Percentiles rank a stretch among this genome's conserved stretches.
These are phyloP conservation scores for Drosophila nebulosa DNA, from an alignment of 1,140 invertebrate species.

Conservation along the genomic window DNA sequence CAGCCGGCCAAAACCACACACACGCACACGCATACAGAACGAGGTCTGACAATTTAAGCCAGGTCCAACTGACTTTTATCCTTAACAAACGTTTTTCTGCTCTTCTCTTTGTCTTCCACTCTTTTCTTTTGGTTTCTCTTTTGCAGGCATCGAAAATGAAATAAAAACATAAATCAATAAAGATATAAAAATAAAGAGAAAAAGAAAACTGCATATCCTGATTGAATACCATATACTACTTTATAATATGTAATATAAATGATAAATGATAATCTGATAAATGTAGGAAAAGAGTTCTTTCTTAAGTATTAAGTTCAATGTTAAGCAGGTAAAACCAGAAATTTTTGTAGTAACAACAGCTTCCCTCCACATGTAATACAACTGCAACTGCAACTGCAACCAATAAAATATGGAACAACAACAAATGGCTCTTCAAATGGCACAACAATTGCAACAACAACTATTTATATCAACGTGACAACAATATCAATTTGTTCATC, in stretches of 20 bases:
- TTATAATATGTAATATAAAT: constrained; percentile 12
- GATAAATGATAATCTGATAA: constrained; percentile 10
- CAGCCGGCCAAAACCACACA: constrained; percentile 38
- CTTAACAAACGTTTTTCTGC: constrained; percentile 29
- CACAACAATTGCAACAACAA: constrained; percentile 33
- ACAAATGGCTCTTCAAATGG: constrained; percentile 17
- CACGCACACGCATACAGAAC: constrained; percentile 13
- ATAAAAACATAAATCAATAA: constrained; percentile 44
- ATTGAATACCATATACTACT: constrained; percentile 35
- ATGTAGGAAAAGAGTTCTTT: constrained; percentile 51
- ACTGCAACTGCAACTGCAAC: constrained; percentile 20
- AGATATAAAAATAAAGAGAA: constrained; percentile 4
- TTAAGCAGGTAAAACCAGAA: constrained; percentile 56
- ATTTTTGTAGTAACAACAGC: constrained; percentile 70
- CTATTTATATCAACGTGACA: constrained; percentile 46
- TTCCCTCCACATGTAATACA: constrained; percentile 73
- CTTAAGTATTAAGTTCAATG: constrained; percentile 68
- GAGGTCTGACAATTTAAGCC: constrained; percentile 47
- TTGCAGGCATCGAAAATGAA: constrained; percentile 34
- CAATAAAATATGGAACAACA: constrained; percentile 8
- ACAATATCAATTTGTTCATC: constrained; percentile 41
- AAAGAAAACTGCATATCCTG: constrained; percentile 60
- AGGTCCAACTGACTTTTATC: constrained; percentile 28
- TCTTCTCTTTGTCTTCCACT: constrained; percentile 18
- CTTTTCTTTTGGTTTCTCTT: constrained; percentile 3